A percentile compares a stretch with the other conserved stretches of the same genome.
Evolutionary conservation across 1,140 invertebrate species (phyloP).

Genomic region (Drosophila obscura): DNA sequence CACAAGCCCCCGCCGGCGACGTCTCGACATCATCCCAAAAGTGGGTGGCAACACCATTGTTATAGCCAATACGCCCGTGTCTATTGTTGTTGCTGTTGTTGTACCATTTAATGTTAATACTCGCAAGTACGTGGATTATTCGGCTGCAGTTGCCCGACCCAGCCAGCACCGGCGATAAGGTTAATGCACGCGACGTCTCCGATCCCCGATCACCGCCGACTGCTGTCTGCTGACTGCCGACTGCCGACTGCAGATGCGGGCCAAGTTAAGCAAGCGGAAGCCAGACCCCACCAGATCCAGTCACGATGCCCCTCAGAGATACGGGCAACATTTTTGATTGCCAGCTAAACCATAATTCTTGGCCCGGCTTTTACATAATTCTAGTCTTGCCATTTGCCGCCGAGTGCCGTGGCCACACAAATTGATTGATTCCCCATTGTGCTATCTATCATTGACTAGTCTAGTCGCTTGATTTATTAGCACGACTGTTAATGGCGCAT

Average conservation of each 20-base stretch:
- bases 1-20: slow-evolving; percentile 28
- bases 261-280: slow-evolving; percentile 63
- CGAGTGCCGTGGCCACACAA: slow-evolving; percentile 13
- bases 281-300: slow-evolving; percentile 27
- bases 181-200: slow-evolving; percentile 61
- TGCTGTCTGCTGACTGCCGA: neutral
- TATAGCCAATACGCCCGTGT: neutral
- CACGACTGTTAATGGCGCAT: slow-evolving; percentile 31
- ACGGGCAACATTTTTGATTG: slow-evolving; percentile 57
- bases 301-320: slow-evolving; percentile 58
- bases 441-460: neutral
- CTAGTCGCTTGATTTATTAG: slow-evolving; percentile 28
- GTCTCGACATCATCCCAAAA: slow-evolving; percentile 37
- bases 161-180: slow-evolving; percentile 27
- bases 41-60: slow-evolving; percentile 69
- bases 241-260: slow-evolving; percentile 1
- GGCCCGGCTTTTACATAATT: slow-evolving; percentile 20
- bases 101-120: slow-evolving; percentile 57
- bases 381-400: slow-evolving; percentile 14
- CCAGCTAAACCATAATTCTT: slow-evolving; percentile 55
- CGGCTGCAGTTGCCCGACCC: slow-evolving; percentile 19
- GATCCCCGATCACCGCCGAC: neutral
- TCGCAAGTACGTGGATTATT: slow-evolving; percentile 6
- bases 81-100: slow-evolving; percentile 18
- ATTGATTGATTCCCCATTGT: slow-evolving; percentile 57